Percentiles rank a stretch among this genome's conserved stretches.
Evolutionary conservation across 2,113 vertebrate genomes (phyloP).

Genomic region (Dicerorhinus sumatrensis): DNA sequence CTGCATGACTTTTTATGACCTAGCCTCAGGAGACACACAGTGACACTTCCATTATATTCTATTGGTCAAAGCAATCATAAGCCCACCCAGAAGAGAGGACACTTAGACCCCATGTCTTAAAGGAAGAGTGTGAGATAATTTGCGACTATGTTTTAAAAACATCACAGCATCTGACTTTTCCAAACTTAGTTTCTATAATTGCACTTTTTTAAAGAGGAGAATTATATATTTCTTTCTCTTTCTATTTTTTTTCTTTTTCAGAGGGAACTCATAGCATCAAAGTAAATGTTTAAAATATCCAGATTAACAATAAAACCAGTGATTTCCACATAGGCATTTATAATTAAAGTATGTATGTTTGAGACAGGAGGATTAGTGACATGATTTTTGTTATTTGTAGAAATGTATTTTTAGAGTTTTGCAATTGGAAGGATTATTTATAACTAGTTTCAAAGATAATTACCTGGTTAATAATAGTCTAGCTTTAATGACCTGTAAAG

Average conservation of each 20-base stretch:
- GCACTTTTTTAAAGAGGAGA: neutral
- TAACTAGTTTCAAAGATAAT: constrained; percentile 13
- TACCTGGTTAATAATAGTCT: neutral
- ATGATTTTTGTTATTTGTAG: neutral
- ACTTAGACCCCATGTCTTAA: neutral
- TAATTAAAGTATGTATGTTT: neutral
- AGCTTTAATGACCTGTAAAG: neutral
- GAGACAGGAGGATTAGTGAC: neutral
- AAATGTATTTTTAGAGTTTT: constrained; percentile 12
- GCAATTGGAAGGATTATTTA: neutral
- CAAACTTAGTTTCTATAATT: neutral
- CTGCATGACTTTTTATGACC: neutral
- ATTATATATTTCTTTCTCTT: neutral
- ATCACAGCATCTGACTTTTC: neutral
- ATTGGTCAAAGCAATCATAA: neutral
- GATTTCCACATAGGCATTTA: neutral
- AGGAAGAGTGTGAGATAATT: neutral
- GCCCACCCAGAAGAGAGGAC: neutral
- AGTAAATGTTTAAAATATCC: neutral
- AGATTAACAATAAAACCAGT: neutral
- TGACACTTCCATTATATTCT: neutral
- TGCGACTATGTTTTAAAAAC: neutral
- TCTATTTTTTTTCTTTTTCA: neutral
- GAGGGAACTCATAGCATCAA: neutral
- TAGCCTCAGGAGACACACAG: neutral